Base-by-base conservation (phyloP, 30 jellyfish, hydroid and myxozoan genomes). In the Catostylus mosaicus region DNA sequence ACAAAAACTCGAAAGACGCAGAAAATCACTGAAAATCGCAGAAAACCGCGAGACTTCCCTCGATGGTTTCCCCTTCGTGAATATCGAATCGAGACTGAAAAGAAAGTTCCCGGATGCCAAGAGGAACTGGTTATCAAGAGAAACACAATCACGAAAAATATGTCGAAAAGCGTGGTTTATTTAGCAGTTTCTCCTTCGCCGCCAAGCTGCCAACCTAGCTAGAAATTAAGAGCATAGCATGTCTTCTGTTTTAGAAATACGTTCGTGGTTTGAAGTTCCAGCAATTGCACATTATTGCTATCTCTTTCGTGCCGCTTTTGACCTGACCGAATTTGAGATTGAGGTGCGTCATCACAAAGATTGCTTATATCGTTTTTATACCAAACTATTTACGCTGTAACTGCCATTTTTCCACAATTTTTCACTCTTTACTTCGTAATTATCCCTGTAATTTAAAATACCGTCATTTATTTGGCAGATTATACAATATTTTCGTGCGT, bases 251-350 rank as follows among this genome's bases (percentile, higher is more conserved):
- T 60, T 82, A 77, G 97, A 88, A 43, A 73, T 94, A 50, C 91
- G 97, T 23, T 71, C 97, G 23, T 88, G 97, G 97, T 87, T 82
- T 45, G 99, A 94, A 74, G 99, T 94, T 32, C 99, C 99, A 45
- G 96, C 99, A 22, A 94, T 94, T 26, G 97, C 99, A 10, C 97
- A 94, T 74, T 94, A 75, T 74, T 94, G 96, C 77, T 85, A 94
- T 75, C 83, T 94, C 22, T 94, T 94, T 85, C 89, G 92, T 50
- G 91, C 92, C 60, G 93, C 96, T n/a, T 87, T 94, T 80, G 97
- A 84, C 83, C 90, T 94, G 82, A 88, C 90, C 16, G 99, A 94
- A 37, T 94, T 94, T 45, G 99, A 94, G 86, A 87, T 94, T 23
- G 99, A 94, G 99, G 99, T 94, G 84, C 80, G 93, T 68, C 47